Base-by-base conservation (phyloP, 2,888 invertebrate species). In the Cactoblastis cactorum region DNA sequence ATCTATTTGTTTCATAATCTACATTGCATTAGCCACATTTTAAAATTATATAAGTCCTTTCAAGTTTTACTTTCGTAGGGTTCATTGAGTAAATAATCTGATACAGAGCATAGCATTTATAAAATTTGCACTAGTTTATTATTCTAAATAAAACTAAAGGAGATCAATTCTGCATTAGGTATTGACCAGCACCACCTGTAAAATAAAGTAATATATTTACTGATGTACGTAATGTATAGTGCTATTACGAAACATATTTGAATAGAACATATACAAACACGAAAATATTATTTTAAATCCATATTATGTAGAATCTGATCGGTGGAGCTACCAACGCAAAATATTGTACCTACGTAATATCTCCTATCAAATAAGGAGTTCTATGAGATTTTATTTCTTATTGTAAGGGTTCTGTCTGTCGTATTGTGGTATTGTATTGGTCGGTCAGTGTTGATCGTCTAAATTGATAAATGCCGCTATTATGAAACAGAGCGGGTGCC, bases 81-180 rank as follows among this genome's bases (percentile, higher is more conserved):
- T 28, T 57, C 53, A 53, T 70, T 63, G 66, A 54, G 63, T 63
- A 65, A 52, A 57, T 66, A 55, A 58, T 63, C 64, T 63, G 53
- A 77, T 75, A 77, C 69, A 70, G 67, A 77, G 71, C 67, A 69
- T 67, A 74, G 72, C 74, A 69, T 77, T 54, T 50, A 54, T 74
- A 71, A 77, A 78, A 77, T 77, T 80, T 78, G 77, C 76, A 77
- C 80, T 83, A 77, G 52, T 47, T 54, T 65, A 72, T 75, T 77
- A 77, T 62, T 71, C 71, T 78, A 82, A 78, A 73, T 72, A 77
- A 73, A 81, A 79, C 79, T 83, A 80, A 72, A 69, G 66, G 86
- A 85, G 85, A 87, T 87, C 87, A 76, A 70, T 80, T 74, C 77
- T 80, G 85, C 79, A 72, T 80, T 75, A 52, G 49, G 49, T 49